Evolutionary conservation across 2,888 invertebrate genomes (phyloP), one percentile per base, ranked within the genome.

Genomic region (Drosophila barbarae): DNA sequence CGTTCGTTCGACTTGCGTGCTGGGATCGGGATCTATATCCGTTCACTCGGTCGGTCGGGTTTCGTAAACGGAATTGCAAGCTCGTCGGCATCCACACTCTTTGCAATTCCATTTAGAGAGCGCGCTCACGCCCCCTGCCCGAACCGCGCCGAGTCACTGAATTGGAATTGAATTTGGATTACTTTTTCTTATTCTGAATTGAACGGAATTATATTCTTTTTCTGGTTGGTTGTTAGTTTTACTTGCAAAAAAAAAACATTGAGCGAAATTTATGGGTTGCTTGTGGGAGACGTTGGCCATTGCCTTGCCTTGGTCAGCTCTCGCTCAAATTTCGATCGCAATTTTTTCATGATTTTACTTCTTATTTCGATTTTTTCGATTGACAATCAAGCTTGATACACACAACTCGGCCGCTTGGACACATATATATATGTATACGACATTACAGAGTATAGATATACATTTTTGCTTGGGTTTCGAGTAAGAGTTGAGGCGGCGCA

Each of bases 291-390:
- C 57, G 41, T 55, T 35, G 57, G 55, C 41, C 55, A 41, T 30
- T 46, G 28, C 10, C 44, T 44, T 44, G 46, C 46, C 30, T 46
- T 44, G 30, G 54, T 73, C 52, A 60, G 46, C 47, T 70, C 41
- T 64, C 54, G 57, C 66, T 57, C 60, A 83, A 81, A 83, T 86
- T 87, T 87, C 86, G 87, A 79, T 86, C 86, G 73, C 82, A 86
- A 86, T 85, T 87, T 86, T 64, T 74, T 71, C 54, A 56, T 59
- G 30, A 46, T 5, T 46, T 46, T 46, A 46, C 18, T 44, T 44
- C 26, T 68, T 56, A 46, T 12, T 57, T 61, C 8, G 39, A 38
- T 10, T 52, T 34, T 21, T 39, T 39, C 46, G 32, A 36, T 51
- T 35, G 50, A 77, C 74, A 76, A 82, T 76, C 79, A 82, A 79